phyloP scores from a whole-genome alignment of 1,140 invertebrate species.

The Tetramorium simillimum region DNA sequence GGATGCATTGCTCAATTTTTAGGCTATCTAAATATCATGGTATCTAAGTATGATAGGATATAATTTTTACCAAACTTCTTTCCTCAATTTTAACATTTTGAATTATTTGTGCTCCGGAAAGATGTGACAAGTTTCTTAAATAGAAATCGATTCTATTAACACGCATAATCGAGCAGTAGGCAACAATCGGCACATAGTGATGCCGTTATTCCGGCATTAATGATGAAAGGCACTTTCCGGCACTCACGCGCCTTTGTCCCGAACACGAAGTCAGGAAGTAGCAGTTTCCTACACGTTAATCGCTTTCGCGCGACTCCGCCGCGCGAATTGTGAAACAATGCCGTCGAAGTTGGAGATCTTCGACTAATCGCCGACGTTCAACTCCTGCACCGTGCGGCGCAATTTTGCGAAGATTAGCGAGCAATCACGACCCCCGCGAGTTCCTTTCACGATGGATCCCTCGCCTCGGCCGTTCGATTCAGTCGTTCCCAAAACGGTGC shows the following conservation, averaged over 20 bases:
- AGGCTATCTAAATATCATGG: background rate
- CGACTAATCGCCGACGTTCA: constrained; percentile 71
- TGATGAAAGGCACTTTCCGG: constrained; percentile 62
- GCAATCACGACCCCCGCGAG: constrained; percentile 60
- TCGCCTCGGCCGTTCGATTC: constrained; percentile 67
- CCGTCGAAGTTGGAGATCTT: constrained; percentile 69
- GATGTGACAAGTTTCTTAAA: background rate
- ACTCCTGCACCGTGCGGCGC: constrained; percentile 58
- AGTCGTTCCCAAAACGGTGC: constrained; percentile 61
- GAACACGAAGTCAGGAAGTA: constrained; percentile 55
- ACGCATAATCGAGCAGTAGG: background rate
- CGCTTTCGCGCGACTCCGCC: constrained; percentile 47
- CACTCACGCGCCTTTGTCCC: constrained; percentile 52
- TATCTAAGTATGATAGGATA: background rate
- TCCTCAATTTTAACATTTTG: background rate
- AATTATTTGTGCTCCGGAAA: background rate
- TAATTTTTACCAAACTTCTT: background rate
- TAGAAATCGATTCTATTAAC: constrained; percentile 5
- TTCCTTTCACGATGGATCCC: constrained; percentile 69
- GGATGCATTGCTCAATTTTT: background rate
- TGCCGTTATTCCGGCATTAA: constrained; percentile 43
- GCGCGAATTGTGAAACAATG: constrained; percentile 71
- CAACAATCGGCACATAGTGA: constrained; percentile 14
- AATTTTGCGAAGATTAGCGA: constrained; percentile 75
- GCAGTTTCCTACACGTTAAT: constrained; percentile 65